These are phyloP conservation scores for Sterna hirundo DNA, from an alignment of 2,113 vertebrate genomes.

Conservation along the genomic window DNA sequence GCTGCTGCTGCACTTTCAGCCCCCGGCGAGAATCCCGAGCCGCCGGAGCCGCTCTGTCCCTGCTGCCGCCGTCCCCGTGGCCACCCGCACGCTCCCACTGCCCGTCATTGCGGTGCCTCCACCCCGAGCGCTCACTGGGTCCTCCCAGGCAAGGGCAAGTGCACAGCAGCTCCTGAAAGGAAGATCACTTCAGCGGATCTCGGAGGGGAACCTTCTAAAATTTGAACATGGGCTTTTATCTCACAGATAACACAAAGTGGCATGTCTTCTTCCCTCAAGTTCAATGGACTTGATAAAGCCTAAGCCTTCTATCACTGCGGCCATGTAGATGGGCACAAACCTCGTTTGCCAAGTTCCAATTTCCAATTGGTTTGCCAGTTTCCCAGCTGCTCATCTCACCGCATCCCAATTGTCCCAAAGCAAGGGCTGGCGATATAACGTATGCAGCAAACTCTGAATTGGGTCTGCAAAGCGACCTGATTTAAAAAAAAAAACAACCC, in stretches of 20 bases:
- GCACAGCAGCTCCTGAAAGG: not conserved
- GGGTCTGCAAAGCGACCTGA: not conserved
- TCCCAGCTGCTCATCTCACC: not conserved
- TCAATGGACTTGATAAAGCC: not conserved
- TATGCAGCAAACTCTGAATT: not conserved
- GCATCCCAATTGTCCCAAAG: not conserved
- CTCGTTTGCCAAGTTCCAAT: not conserved
- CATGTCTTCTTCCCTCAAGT: not conserved
- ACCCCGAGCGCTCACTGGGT: not conserved
- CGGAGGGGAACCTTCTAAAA: not conserved
- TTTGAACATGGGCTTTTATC: not conserved
- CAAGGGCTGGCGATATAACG: not conserved
- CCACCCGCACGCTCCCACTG: not conserved
- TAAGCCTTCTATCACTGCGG: not conserved
- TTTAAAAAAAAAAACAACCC: not conserved
- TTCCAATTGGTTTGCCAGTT: not conserved
- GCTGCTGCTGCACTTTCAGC: not conserved
- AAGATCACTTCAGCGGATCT: not conserved
- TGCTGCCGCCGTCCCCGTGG: rapidly evolving
- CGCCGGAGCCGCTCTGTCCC: not conserved
- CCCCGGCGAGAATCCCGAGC: not conserved
- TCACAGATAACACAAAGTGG: not conserved
- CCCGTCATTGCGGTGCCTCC: not conserved
- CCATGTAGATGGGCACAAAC: not conserved
- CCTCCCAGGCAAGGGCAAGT: not conserved